A percentile compares a stretch with the other conserved stretches of the same genome.
phyloP scores from a whole-genome alignment of 2,797 vertebrate species.

The Vireo griseus region DNA sequence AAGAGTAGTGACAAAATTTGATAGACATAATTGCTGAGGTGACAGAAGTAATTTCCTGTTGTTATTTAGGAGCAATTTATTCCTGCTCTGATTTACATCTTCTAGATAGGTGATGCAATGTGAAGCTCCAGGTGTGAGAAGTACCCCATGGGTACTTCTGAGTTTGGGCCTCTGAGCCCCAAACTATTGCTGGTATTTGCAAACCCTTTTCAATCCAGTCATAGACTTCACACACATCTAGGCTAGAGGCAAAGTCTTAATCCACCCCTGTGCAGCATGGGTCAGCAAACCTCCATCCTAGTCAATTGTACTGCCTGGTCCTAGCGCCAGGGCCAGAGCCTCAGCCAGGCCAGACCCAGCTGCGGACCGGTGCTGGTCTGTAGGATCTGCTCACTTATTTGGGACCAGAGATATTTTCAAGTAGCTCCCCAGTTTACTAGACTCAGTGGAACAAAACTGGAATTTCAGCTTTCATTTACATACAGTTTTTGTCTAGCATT shows the following conservation, averaged over 20 bases:
- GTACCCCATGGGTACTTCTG: background rate
- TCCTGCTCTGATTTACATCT: background rate
- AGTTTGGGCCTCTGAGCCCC: background rate
- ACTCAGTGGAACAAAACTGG: conserved; percentile 62
- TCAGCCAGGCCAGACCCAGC: background rate
- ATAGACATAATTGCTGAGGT: background rate
- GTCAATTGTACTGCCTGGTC: background rate
- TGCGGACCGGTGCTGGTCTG: background rate
- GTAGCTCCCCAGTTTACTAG: conserved; percentile 4
- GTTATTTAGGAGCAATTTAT: background rate
- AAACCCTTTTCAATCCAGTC: background rate
- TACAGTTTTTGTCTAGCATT: conserved; percentile 62
- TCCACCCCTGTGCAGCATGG: background rate
- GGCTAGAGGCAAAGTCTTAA: background rate
- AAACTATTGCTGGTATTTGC: background rate
- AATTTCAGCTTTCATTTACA: conserved; percentile 63
- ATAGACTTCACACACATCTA: background rate
- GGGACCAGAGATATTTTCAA: background rate
- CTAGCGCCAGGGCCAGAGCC: background rate
- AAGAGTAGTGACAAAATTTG: background rate
- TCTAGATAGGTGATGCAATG: background rate
- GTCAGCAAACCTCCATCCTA: background rate
- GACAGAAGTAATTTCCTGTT: background rate
- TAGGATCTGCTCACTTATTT: background rate
- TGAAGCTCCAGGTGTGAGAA: background rate